These are phyloP conservation scores for Alcedo atthis DNA, from an alignment of 2,797 vertebrate genomes.

Conservation along the genomic window DNA sequence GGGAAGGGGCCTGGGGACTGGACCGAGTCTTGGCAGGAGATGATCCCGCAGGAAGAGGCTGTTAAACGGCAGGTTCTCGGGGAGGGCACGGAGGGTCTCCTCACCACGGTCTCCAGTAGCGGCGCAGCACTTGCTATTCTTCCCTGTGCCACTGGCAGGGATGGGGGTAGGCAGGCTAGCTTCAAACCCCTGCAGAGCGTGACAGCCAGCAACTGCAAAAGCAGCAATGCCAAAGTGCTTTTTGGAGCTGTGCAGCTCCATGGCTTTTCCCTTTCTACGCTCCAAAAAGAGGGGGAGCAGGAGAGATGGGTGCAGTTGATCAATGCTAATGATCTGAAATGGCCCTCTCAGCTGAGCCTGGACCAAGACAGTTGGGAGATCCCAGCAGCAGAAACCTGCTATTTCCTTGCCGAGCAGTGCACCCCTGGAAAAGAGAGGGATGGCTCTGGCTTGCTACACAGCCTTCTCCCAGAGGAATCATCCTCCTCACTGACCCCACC, in stretches of 20 bases:
- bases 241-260: slow-evolving; percentile 25
- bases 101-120: background rate
- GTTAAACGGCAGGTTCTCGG: background rate
- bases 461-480: background rate
- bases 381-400: background rate
- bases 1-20: background rate
- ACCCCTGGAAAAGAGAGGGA: background rate
- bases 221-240: slow-evolving; percentile 52
- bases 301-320: background rate
- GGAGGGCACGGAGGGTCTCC: background rate
- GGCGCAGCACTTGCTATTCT: background rate
- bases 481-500: accelerated
- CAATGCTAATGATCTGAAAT: accelerated
- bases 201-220: background rate
- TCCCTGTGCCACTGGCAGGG: background rate
- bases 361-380: background rate
- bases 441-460: background rate
- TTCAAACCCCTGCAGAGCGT: background rate
- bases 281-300: background rate
- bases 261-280: slow-evolving; percentile 46
- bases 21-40: background rate
- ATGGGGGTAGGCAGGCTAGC: background rate
- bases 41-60: background rate
- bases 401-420: accelerated
- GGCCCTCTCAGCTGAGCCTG: background rate